phyloP scores from a whole-genome alignment of 2,888 invertebrate genomes.

The Lutraria lutraria region DNA sequence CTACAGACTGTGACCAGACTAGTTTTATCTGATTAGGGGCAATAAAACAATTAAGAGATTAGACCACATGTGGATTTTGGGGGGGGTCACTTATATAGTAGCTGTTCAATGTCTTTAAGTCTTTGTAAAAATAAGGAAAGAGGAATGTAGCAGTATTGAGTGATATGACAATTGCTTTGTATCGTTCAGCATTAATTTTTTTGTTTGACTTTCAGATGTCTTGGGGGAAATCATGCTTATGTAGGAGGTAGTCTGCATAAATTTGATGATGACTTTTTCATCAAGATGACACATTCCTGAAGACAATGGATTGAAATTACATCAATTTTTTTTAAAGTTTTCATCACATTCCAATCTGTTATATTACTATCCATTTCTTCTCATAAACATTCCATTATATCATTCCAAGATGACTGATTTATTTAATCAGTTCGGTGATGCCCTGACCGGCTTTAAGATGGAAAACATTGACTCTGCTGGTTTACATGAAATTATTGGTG shows the following conservation, averaged over 20 bases:
- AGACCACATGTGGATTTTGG: too few relatives aligned
- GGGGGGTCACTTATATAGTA: too few relatives aligned
- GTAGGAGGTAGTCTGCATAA: slow-evolving; percentile 19
- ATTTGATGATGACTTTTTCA: not conserved
- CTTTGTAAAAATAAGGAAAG: too few relatives aligned
- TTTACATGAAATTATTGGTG: slow-evolving; percentile 67
- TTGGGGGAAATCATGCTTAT: not conserved
- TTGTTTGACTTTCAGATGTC: not conserved
- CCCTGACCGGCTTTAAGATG: slow-evolving; percentile 59
- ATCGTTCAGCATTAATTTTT: not conserved
- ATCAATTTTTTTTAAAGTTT: not conserved
- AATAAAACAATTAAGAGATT: too few relatives aligned
- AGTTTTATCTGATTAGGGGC: too few relatives aligned
- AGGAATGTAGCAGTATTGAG: too few relatives aligned
- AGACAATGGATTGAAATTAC: slow-evolving; percentile 18
- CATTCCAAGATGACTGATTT: slow-evolving; percentile 57
- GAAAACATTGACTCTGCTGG: slow-evolving; percentile 66
- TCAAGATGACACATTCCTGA: slow-evolving; percentile 30
- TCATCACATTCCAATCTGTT: slow-evolving; percentile 45
- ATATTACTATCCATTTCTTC: slow-evolving; percentile 21
- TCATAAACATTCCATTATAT: slow-evolving; percentile 35
- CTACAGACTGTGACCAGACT: too few relatives aligned
- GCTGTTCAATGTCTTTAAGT: too few relatives aligned
- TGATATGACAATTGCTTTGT: too few relatives aligned
- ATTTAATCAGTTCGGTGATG: slow-evolving; percentile 58